A percentile compares a stretch with the other conserved stretches of the same genome.
Evolutionary conservation across 1,140 invertebrate genomes (phyloP).

Genomic region (Diuraphis noxia): DNA sequence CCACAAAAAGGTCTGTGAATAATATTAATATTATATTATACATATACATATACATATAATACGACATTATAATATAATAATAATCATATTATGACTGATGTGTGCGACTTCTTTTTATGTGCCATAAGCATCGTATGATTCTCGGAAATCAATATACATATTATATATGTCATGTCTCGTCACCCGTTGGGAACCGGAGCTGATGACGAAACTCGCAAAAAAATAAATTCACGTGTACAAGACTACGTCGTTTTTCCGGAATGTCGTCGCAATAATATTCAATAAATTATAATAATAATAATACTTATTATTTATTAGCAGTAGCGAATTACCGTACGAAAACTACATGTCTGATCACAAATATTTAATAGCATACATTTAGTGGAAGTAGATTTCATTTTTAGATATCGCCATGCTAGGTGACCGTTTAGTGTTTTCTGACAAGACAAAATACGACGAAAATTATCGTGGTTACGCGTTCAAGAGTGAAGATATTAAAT

Average conservation of each 20-base stretch:
- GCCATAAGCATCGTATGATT: background rate
- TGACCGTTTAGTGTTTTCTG: background rate
- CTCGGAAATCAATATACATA: background rate
- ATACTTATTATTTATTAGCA: too few species aligned
- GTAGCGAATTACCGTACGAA: too few species aligned
- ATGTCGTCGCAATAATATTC: too few species aligned
- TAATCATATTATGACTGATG: background rate
- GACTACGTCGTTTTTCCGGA: too few species aligned
- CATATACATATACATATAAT: too few species aligned
- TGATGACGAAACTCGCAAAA: background rate
- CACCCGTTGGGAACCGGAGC: background rate
- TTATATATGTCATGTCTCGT: background rate
- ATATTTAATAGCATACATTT: background rate
- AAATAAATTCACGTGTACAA: background rate
- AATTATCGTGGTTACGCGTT: background rate
- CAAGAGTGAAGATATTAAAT: background rate
- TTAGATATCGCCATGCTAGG: background rate
- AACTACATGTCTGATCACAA: background rate
- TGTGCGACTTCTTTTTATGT: background rate
- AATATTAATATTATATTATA: too few species aligned
- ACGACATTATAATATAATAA: too few species aligned
- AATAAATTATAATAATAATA: too few species aligned
- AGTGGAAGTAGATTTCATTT: background rate
- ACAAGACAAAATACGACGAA: background rate
- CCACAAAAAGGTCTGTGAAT: too few species aligned